These are phyloP conservation scores for Cydia splendana DNA, from an alignment of 1,140 invertebrate species.

Conservation along the genomic window DNA sequence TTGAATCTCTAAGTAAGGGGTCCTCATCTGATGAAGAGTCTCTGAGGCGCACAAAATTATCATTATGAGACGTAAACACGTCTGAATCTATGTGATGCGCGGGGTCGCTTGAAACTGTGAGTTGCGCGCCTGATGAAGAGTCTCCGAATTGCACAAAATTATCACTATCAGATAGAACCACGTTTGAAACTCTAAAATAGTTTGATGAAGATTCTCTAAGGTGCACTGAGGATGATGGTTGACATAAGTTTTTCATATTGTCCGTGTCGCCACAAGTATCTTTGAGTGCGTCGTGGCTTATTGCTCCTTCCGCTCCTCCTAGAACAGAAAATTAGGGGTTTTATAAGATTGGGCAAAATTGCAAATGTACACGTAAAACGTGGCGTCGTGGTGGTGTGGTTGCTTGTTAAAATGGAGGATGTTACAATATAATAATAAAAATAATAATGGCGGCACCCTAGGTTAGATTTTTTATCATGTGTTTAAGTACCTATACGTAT, in stretches of 20 bases:
- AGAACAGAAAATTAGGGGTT: background rate
- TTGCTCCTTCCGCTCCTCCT: constrained; percentile 23
- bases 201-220: background rate
- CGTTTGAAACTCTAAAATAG: background rate
- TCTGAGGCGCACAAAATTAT: no score
- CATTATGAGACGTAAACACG: background rate
- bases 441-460: no score
- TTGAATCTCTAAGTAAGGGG: no score
- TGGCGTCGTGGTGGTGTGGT: no score
- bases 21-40: no score
- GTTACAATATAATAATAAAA: no score
- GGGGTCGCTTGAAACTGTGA: no score
- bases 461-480: no score
- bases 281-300: background rate
- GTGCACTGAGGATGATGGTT: background rate
- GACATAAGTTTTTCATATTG: background rate
- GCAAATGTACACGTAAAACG: background rate
- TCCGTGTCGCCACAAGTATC: background rate
- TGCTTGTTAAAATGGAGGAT: no score
- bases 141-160: background rate
- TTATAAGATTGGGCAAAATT: background rate
- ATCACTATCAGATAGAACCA: background rate
- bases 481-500: no score
- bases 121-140: no score
- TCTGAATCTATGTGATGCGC: no score